These are phyloP conservation scores for Microplitis deprimator DNA, from an alignment of 2,888 invertebrate genomes.

Conservation along the genomic window DNA sequence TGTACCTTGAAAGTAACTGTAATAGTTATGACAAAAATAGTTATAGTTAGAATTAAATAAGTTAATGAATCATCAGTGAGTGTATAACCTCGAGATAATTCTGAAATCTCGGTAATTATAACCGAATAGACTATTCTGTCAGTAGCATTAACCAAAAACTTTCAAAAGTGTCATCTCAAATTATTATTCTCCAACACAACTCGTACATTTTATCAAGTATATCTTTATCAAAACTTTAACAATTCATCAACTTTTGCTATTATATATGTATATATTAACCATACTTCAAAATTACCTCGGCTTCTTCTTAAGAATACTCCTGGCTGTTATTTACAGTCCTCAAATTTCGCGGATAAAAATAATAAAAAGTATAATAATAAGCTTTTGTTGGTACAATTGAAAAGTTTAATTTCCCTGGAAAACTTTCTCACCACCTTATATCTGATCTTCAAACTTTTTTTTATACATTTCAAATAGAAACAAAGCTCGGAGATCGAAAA, in stretches of 20 bases:
- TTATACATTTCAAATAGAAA: neutral
- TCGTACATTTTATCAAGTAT: neutral
- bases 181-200: constrained; percentile 8
- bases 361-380: neutral
- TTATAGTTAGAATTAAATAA: neutral
- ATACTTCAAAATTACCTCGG: neutral
- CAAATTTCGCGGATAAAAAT: neutral
- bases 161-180: constrained; percentile 6
- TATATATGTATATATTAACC: neutral
- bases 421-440: neutral
- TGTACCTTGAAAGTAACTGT: neutral
- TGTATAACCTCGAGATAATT: neutral
- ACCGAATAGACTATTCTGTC: neutral
- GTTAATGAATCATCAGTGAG: neutral
- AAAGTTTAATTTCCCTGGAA: neutral
- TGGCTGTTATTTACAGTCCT: neutral
- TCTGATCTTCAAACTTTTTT: neutral
- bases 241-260: constrained; percentile 7
- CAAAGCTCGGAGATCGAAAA: neutral
- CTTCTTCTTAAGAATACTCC: neutral
- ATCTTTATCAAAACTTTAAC: constrained; percentile 16
- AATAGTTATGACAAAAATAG: neutral
- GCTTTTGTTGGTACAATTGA: neutral
- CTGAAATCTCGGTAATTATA: neutral
- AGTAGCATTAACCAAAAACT: neutral